These are phyloP conservation scores for Campylorhamphus procurvoides DNA, from an alignment of 2,113 vertebrate genomes.

Conservation along the genomic window DNA sequence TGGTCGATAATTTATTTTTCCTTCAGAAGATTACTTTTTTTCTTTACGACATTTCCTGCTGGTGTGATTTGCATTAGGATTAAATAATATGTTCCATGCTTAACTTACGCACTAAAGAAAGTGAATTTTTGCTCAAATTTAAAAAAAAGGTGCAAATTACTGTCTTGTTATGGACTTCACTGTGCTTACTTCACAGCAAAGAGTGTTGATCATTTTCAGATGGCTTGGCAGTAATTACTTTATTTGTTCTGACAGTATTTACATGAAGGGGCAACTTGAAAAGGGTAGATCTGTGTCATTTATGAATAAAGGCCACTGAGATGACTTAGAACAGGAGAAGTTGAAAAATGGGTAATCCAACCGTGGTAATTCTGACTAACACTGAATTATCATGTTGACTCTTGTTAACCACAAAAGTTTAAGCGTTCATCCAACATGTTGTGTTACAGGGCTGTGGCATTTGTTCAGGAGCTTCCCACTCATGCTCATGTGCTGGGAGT, in stretches of 20 bases:
- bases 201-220: conserved; percentile 63
- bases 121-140: conserved; percentile 57
- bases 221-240: conserved; percentile 40
- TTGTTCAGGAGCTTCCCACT: neutral
- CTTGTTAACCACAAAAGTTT: neutral
- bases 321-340: conserved; percentile 9
- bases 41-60: conserved; percentile 76
- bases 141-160: conserved; percentile 65
- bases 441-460: neutral
- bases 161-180: conserved; percentile 50
- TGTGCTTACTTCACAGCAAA: neutral
- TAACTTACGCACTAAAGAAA: conserved; percentile 52
- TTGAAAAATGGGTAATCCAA: conserved; percentile 23
- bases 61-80: conserved; percentile 77
- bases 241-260: conserved; percentile 57
- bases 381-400: conserved; percentile 34
- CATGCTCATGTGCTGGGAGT: rapidly evolving
- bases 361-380: conserved; percentile 12
- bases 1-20: conserved; percentile 79
- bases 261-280: conserved; percentile 30
- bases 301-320: neutral
- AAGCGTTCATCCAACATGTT: neutral
- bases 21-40: conserved; percentile 77
- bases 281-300: neutral
- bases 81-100: conserved; percentile 78